Conservation (phyloP, 2,888 invertebrate species). For the Glomeris marginata region DNA sequence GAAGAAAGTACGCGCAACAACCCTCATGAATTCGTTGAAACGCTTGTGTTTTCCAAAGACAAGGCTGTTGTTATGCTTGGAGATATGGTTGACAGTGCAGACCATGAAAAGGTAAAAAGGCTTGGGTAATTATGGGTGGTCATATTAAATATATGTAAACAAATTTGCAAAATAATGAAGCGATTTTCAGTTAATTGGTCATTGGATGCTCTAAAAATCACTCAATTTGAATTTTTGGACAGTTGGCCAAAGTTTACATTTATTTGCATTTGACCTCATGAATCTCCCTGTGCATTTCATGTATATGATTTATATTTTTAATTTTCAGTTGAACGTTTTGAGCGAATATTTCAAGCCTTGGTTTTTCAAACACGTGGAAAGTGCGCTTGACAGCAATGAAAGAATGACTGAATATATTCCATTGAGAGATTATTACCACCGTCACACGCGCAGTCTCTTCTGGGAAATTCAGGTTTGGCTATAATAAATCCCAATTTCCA, state of each 20-base stretch:
- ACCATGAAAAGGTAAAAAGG: conserved; percentile 47
- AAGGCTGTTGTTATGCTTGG: conserved; percentile 62
- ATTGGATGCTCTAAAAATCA: background rate
- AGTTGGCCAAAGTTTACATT: background rate
- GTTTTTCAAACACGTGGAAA: conserved; percentile 64
- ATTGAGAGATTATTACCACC: conserved; percentile 62
- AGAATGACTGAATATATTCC: conserved; percentile 52
- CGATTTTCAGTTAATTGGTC: background rate
- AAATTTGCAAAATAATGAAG: no score
- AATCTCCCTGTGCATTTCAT: background rate
- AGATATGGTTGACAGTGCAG: conserved; percentile 45
- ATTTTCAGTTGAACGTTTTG: conserved; percentile 48
- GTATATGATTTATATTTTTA: background rate
- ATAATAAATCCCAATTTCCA: no score
- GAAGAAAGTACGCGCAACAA: conserved; percentile 36
- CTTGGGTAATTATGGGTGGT: no score
- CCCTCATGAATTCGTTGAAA: conserved; percentile 58
- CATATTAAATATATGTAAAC: no score
- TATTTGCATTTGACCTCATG: background rate
- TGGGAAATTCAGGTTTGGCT: conserved; percentile 58
- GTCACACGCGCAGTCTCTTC: conserved; percentile 63
- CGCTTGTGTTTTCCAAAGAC: conserved; percentile 46
- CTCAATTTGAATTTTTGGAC: background rate
- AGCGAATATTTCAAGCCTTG: conserved; percentile 66
- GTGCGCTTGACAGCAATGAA: conserved; percentile 31